Percentiles rank a stretch among this genome's conserved stretches.
Conservation (phyloP, 2,113 vertebrate species). For the Ivindomyrus marchei region DNA sequence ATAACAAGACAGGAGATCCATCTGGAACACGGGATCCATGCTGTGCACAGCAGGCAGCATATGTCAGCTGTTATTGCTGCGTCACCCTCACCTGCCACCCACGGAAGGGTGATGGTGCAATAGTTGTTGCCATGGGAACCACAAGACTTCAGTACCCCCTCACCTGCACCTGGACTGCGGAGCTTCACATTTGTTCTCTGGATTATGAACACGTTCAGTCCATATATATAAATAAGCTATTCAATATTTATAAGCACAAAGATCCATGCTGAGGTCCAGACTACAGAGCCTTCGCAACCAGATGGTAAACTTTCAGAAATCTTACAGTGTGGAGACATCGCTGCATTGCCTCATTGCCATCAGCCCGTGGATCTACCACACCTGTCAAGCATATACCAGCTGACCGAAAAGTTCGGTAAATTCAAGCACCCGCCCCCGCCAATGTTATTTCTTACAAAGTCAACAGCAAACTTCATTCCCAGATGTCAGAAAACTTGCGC, state of each 20-base stretch:
- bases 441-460: neutral
- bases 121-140: neutral
- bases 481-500: neutral
- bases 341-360: neutral
- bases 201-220: neutral
- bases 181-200: neutral
- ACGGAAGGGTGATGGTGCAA: neutral
- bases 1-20: neutral
- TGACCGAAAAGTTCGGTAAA: neutral
- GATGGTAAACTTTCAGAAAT: neutral
- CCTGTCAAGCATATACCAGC: neutral
- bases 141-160: neutral
- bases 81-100: neutral
- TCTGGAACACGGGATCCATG: neutral
- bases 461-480: neutral
- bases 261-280: neutral
- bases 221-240: neutral
- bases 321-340: neutral
- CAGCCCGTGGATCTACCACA: neutral
- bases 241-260: neutral
- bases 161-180: neutral
- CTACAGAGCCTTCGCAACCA: neutral
- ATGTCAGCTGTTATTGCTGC: neutral
- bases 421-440: neutral
- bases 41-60: neutral